These are phyloP conservation scores for Columbina picui DNA, from an alignment of 2,113 vertebrate genomes.

Conservation along the genomic window DNA sequence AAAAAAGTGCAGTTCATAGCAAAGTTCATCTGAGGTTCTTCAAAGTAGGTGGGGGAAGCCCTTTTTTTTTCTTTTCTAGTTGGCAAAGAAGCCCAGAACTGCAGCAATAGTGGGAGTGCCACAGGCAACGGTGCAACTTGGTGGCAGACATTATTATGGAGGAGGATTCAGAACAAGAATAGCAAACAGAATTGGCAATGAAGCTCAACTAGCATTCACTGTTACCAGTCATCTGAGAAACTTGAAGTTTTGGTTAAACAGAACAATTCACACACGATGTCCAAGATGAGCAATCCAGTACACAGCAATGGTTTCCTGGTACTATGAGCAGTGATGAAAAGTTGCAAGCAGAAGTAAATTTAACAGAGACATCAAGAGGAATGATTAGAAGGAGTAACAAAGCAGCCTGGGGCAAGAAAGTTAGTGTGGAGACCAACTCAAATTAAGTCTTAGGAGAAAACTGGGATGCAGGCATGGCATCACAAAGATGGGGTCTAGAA, in stretches of 20 bases:
- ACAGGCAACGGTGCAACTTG: background rate
- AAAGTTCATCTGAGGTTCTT: conserved; percentile 29
- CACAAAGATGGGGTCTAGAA: background rate
- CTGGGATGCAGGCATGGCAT: background rate
- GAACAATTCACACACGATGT: background rate
- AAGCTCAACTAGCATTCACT: background rate
- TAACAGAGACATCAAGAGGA: background rate
- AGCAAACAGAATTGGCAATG: background rate
- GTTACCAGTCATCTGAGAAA: background rate
- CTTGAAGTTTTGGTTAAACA: background rate
- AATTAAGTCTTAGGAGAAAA: background rate
- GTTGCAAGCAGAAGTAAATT: background rate
- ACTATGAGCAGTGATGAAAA: background rate
- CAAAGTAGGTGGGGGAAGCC: conserved; percentile 42
- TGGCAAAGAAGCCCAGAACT: background rate
- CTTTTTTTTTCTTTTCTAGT: background rate
- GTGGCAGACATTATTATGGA: background rate
- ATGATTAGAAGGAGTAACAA: background rate
- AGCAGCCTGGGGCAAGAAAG: background rate
- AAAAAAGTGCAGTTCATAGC: conserved; percentile 9
- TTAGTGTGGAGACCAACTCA: background rate
- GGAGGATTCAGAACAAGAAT: conserved; percentile 8
- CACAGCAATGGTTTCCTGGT: background rate
- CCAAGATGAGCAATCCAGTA: background rate
- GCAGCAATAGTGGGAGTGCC: background rate